phyloP scores from a whole-genome alignment of 2,113 vertebrate species.

The Terrapene triunguis region DNA sequence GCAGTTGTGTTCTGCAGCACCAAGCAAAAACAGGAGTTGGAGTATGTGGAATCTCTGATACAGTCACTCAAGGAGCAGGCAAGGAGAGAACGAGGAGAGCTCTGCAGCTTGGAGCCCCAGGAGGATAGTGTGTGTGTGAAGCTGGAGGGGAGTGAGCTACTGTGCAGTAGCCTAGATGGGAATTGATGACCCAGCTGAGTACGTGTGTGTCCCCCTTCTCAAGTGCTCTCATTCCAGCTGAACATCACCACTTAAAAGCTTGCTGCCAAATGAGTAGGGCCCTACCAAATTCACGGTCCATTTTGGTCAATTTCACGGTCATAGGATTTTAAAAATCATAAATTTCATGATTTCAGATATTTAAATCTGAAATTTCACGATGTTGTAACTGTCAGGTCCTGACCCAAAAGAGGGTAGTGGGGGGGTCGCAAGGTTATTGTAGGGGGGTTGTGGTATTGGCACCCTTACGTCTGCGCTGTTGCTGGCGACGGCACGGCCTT shows the following conservation, averaged over 20 bases:
- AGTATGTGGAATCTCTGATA: background rate
- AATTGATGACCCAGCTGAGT: background rate
- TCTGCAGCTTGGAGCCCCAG: background rate
- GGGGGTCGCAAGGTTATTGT: no score
- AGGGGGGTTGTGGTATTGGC: no score
- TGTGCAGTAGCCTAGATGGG: background rate
- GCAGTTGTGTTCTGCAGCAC: background rate
- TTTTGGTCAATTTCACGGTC: no score
- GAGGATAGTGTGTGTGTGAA: rapidly evolving
- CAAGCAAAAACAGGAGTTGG: background rate
- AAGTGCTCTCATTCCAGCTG: background rate
- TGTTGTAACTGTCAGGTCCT: no score
- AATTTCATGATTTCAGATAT: no score
- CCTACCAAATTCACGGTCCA: no score
- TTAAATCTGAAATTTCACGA: no score
- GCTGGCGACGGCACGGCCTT: no score
- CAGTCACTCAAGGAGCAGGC: background rate
- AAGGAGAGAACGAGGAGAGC: background rate
- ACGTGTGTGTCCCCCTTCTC: background rate
- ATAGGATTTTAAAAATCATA: no score
- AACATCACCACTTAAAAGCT: background rate
- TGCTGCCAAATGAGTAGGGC: background rate
- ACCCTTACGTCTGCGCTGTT: no score
- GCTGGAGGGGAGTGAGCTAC: background rate
- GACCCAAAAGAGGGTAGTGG: no score